phyloP scores from a whole-genome alignment of 1,140 invertebrate species.

The Cataglyphis hispanica region DNA sequence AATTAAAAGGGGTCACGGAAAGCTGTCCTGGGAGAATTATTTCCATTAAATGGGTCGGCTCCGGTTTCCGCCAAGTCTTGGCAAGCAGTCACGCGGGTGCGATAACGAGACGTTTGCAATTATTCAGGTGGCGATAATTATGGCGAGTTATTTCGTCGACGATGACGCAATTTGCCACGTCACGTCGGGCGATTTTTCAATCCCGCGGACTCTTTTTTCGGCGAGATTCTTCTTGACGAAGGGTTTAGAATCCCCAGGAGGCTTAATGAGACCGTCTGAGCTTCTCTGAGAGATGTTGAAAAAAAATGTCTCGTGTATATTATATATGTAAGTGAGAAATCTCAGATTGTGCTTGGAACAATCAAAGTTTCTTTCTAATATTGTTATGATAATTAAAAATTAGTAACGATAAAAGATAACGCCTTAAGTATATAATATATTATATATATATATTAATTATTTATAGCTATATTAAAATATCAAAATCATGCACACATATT shows the following conservation, averaged over 20 bases:
- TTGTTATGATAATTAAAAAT: neutral
- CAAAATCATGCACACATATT: too few relatives aligned
- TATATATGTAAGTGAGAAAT: conserved; percentile 35
- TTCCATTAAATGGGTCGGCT: conserved; percentile 65
- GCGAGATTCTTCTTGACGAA: neutral
- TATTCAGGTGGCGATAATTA: conserved; percentile 73
- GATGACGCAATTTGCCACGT: conserved; percentile 62
- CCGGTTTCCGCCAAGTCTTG: neutral
- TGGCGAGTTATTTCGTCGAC: conserved; percentile 64
- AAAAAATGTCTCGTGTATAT: conserved; percentile 31
- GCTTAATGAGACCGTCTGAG: conserved; percentile 66
- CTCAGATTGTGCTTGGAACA: neutral
- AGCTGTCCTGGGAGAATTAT: conserved; percentile 71
- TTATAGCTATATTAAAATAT: neutral
- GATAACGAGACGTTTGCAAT: conserved; percentile 76
- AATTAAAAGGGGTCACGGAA: conserved; percentile 71
- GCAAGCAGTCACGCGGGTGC: conserved; percentile 43
- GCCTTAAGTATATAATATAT: neutral
- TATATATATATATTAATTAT: neutral
- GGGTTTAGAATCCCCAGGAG: conserved; percentile 50
- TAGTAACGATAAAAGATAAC: neutral
- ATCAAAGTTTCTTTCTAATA: neutral
- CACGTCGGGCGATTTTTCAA: conserved; percentile 69
- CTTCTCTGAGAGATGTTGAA: conserved; percentile 19
- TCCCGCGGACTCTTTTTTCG: conserved; percentile 50